These are phyloP conservation scores for Caiman crocodilus DNA, from an alignment of 2,797 vertebrate genomes.

Conservation along the genomic window DNA sequence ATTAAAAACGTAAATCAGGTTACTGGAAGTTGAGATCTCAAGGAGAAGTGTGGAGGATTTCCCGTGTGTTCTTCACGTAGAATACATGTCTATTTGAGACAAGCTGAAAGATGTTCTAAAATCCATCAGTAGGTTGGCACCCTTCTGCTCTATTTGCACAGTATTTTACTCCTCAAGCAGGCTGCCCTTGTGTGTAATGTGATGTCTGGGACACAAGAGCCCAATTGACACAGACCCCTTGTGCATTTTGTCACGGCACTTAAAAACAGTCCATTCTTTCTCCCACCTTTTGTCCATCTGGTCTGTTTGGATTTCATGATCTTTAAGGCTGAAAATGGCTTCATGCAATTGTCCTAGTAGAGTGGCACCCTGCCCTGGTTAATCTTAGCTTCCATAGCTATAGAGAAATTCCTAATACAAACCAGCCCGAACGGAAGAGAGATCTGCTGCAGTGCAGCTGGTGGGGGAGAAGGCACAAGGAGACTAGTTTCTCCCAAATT, in stretches of 20 bases:
- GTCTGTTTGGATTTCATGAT: neutral
- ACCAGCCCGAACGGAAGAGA: neutral
- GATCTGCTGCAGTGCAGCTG: neutral
- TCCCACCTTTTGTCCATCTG: neutral
- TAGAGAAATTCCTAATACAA: neutral
- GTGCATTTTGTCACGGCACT: neutral
- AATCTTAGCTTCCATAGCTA: neutral
- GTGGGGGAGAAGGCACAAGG: no score
- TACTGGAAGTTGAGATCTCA: neutral
- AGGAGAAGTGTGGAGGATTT: neutral
- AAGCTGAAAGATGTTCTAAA: neutral
- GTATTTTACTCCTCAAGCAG: neutral
- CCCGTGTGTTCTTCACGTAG: neutral
- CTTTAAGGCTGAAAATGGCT: neutral
- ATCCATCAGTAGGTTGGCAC: neutral
- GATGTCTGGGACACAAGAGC: neutral
- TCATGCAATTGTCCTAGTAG: neutral
- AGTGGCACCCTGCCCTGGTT: neutral
- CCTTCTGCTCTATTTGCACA: neutral
- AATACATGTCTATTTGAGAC: neutral
- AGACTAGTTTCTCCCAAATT: neutral
- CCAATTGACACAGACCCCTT: neutral
- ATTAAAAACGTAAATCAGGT: neutral
- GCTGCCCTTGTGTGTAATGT: neutral
- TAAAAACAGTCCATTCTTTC: neutral